Conservation (phyloP, 2,797 vertebrate genomes). For the Micropoecilia bifurca region DNA sequence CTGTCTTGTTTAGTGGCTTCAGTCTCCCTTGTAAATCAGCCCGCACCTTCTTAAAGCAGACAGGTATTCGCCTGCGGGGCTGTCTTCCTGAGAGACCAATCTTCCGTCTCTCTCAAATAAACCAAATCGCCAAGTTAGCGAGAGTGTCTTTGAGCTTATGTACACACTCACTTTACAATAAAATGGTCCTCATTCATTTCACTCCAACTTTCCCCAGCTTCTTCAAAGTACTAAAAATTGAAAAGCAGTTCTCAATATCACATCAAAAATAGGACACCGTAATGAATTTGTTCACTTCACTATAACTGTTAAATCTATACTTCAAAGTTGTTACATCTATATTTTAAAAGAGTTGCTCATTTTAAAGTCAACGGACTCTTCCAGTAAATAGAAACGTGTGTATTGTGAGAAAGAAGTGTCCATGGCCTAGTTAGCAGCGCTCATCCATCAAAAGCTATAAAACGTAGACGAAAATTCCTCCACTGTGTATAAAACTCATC, state of each 20-base stretch:
- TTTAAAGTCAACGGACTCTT: neutral
- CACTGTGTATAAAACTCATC: slow-evolving; percentile 24
- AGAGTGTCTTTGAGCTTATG: slow-evolving; percentile 5
- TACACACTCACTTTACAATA: slow-evolving; percentile 11
- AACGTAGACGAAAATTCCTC: neutral
- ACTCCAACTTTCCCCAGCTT: slow-evolving; percentile 33
- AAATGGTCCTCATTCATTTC: slow-evolving; percentile 37
- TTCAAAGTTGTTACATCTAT: neutral
- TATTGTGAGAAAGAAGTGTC: neutral
- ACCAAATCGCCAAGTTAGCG: slow-evolving; percentile 19
- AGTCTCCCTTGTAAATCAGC: slow-evolving; percentile 58
- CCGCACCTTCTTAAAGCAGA: slow-evolving; percentile 51
- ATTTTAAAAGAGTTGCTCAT: neutral
- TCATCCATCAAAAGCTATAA: neutral
- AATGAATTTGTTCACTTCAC: neutral
- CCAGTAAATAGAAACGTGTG: neutral
- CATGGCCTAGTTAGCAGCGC: neutral
- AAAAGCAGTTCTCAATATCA: neutral
- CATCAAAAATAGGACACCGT: neutral
- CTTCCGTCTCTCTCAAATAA: slow-evolving; percentile 37
- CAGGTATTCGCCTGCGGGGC: slow-evolving; percentile 47
- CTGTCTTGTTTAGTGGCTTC: slow-evolving; percentile 33
- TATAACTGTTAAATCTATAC: neutral
- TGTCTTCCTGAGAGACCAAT: slow-evolving; percentile 48
- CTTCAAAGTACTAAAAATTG: neutral